Conservation (phyloP, 2,888 invertebrate genomes). For the Griposia aprilina region DNA sequence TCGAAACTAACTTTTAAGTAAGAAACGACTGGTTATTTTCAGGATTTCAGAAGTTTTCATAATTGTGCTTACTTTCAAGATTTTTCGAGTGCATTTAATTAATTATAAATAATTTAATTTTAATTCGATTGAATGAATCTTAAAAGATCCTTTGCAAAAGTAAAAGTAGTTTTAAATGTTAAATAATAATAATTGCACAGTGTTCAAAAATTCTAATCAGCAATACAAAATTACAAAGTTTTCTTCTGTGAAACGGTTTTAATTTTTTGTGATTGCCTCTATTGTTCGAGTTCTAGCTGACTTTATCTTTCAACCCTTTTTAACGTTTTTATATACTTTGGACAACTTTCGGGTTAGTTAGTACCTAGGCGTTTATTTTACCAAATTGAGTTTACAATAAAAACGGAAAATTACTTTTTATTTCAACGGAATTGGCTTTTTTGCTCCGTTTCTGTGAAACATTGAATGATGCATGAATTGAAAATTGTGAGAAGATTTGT, state of each 20-base stretch:
- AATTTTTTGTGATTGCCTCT: slow-evolving; percentile 74
- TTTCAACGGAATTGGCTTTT: slow-evolving; percentile 58
- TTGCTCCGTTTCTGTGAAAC: neutral
- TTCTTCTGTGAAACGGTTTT: slow-evolving; percentile 52
- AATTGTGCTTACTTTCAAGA: neutral
- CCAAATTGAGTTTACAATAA: slow-evolving; percentile 69
- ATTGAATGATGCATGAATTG: slow-evolving; percentile 2
- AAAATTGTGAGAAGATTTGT: neutral
- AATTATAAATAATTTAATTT: neutral
- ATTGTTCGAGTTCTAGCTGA: slow-evolving; percentile 72
- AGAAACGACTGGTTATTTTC: neutral
- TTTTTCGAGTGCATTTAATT: neutral
- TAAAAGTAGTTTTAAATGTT: slow-evolving; percentile 34
- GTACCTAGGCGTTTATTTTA: slow-evolving; percentile 71
- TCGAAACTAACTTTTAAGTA: neutral
- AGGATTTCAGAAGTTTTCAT: neutral
- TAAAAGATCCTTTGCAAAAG: neutral
- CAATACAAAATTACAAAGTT: slow-evolving; percentile 62
- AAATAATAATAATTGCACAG: slow-evolving; percentile 44
- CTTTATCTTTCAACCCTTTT: slow-evolving; percentile 74
- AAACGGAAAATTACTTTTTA: slow-evolving; percentile 64
- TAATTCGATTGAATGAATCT: neutral
- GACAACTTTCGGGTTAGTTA: slow-evolving; percentile 70
- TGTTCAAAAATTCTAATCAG: slow-evolving; percentile 52
- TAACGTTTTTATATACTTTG: slow-evolving; percentile 69